Base-by-base conservation (phyloP, 2,888 invertebrate species). In the Myopa testacea region DNA sequence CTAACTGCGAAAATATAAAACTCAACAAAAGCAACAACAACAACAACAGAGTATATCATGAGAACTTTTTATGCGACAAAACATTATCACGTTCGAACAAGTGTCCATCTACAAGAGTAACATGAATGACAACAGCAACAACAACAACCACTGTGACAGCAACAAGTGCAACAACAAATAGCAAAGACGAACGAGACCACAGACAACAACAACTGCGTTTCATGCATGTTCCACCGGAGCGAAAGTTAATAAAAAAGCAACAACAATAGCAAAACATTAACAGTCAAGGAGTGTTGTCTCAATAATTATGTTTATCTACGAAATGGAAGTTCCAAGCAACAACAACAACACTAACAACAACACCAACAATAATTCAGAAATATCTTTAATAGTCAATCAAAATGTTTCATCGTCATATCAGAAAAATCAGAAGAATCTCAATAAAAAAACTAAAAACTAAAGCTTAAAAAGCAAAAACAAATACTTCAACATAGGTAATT, bases 11-110 rank as follows among this genome's bases (percentile, higher is more conserved):
- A 58, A 19, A 58, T 26, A 26, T 26, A 26, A 26, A 26, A 4
- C 58, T 3, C n/a, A 58, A 55, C 55, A 55, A 55, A 1, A 55
- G 3, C 55, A 55, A 55, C 55, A 55, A 55, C 55, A 55, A 55
- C 55, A 55, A 16, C 55, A 55, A 55, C 55, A 55, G 16, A 26
- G 19, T 58, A 5, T 5, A 10, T 6, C 58, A 58, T 58, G 58
- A n/a, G 58, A 58, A 58, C 58, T n/a, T 58, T 58, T 58, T 58
- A 58, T 58, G 58, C 58, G 16, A 19, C 58, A 58, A 16, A 58
- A 58, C 58, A 58, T 58, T 58, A 58, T 58, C 58, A 58, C 58
- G 58, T 58, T n/a, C 58, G 58, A 16, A 58, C n/a, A n/a, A 58
- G 52, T 52, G 52, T 12, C 52, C 14, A 14, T 52, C 52, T 52